phyloP scores from a whole-genome alignment of 2,797 vertebrate genomes.

The Syncerus caffer region DNA sequence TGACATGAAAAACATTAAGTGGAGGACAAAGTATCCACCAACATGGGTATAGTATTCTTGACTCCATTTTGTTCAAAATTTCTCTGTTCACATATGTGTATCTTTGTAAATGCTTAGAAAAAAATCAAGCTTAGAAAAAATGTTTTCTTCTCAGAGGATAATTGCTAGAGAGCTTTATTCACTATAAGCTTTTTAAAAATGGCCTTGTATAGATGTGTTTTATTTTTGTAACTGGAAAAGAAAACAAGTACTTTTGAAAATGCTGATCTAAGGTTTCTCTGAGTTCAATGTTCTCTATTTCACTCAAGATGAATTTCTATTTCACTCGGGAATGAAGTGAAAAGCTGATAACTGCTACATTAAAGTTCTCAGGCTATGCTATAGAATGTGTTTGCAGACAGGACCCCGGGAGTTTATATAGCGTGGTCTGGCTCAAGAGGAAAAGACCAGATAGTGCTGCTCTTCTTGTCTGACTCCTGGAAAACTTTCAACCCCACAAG shows the following conservation, averaged over 20 bases:
- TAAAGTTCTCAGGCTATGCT: not conserved
- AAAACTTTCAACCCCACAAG: not conserved
- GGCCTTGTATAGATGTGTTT: not conserved
- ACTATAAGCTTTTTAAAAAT: not conserved
- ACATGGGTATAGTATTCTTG: not conserved
- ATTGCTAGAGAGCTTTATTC: not conserved
- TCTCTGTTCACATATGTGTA: not conserved
- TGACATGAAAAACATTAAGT: not conserved
- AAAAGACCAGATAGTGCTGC: not conserved
- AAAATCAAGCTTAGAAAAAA: not conserved
- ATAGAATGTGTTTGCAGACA: not conserved
- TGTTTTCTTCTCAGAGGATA: not conserved
- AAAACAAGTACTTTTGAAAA: not conserved
- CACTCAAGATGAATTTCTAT: not conserved
- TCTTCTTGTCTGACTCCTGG: slow-evolving; percentile 32
- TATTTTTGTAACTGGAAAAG: slow-evolving; percentile 37
- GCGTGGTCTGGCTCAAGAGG: not conserved
- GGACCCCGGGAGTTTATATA: not conserved
- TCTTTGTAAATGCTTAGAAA: not conserved
- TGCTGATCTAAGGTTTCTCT: not conserved
- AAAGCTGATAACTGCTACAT: not conserved
- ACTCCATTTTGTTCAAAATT: not conserved
- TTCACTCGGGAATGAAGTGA: not conserved
- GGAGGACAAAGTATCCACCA: not conserved
- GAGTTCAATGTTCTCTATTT: not conserved